Evolutionary conservation across 2,888 invertebrate genomes (phyloP), one percentile per base, ranked within the genome.

Genomic region (Calephelis perditalis): DNA sequence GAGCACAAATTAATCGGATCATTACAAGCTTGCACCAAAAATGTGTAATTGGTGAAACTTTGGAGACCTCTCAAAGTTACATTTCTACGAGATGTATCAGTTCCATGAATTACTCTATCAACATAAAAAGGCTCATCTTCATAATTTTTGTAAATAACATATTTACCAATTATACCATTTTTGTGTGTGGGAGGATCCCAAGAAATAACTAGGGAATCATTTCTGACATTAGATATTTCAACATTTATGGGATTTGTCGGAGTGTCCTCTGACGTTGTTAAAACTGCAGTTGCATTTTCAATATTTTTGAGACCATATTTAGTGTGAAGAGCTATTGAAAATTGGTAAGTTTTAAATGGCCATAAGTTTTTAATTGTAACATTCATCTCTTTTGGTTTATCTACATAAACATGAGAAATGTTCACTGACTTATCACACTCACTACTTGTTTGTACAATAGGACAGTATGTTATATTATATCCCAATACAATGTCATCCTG

Each of bases 401-500:
- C 64, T 61, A 90, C 74, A 70, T 82, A 71, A 84, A 87, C 63
- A 83, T 82, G 74, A 64, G 73, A 74, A 67, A 84, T 74, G 63
- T 74, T 72, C 67, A 75, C 78, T 47, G 84, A 76, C 58, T 89
- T 91, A 71, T 92, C 92, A 81, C 94, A 94, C 40, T 82, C 81
- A 63, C 81, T 83, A 65, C 91, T 88, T 40, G 91, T 88, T 5
- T 92, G 88, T 36, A 91, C 83, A 40, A 90, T 85, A 59, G 93
- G 93, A 72, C 97, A 97, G 73, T 96, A 97, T 59, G 93, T 93
- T 60, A 97, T 92, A 59, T 92, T 92, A 78, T 94, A 97, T 15
- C 96, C 96, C 65, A 91, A 92, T 26, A 96, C 92, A 60, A 68
- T 71, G 6, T 94, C 94, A 58, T 94, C 92, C 66, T 93, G 91